phyloP scores from a whole-genome alignment of 2,113 vertebrate species.

The Poeciliopsis retropinna region DNA sequence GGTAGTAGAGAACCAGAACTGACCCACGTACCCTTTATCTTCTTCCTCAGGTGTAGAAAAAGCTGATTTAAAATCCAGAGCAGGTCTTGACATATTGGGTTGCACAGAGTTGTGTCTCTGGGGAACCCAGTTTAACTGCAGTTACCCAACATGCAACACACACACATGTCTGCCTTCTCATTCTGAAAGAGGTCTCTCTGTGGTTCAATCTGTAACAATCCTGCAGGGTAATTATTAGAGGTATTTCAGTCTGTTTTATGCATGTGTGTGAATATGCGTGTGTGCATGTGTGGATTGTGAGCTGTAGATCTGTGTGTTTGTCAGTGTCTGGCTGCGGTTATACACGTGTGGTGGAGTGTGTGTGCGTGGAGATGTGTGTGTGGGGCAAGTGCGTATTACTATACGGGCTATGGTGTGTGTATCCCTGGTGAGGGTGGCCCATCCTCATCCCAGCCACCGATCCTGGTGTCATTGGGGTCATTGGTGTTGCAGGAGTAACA shows the following conservation, averaged over 20 bases:
- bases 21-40: constrained; percentile 46
- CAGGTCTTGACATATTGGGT: constrained; percentile 38
- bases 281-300: constrained; percentile 29
- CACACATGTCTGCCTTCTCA: constrained; percentile 67
- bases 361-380: constrained; percentile 84
- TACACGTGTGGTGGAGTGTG: constrained; percentile 96
- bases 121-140: constrained; percentile 51
- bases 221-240: constrained; percentile 79
- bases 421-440: constrained; percentile 90
- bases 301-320: constrained; percentile 45
- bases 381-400: constrained; percentile 95
- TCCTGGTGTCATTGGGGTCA: constrained; percentile 94
- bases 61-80: constrained; percentile 63
- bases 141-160: constrained; percentile 68
- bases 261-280: constrained; percentile 22
- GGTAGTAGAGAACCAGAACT: constrained; percentile 52
- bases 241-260: constrained; percentile 74
- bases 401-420: constrained; percentile 87
- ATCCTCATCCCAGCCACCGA: constrained; percentile 90
- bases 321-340: constrained; percentile 78
- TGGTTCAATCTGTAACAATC: constrained; percentile 72
- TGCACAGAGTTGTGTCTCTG: constrained; percentile 71
- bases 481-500: constrained; percentile 74
- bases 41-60: constrained; percentile 62
- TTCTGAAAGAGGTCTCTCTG: constrained; percentile 67